Conservation (phyloP, 2,888 invertebrate species). For the Drosophila prostipennis region DNA sequence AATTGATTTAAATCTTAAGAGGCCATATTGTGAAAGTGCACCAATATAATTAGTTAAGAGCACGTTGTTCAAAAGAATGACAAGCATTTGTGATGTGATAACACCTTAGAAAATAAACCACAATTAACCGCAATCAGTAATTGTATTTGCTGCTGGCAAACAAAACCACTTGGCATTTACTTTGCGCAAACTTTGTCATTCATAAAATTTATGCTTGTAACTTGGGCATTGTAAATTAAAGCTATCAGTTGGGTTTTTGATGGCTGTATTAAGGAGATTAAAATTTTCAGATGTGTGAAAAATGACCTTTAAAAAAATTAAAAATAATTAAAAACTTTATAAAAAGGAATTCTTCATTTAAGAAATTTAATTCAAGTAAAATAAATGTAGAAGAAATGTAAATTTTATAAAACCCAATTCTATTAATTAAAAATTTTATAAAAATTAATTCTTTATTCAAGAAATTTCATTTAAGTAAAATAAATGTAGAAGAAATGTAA, state of each 20-base stretch:
- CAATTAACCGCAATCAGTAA: slow-evolving; percentile 15
- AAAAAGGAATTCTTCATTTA: too few relatives aligned
- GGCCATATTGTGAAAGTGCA: not conserved
- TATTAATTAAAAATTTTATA: too few relatives aligned
- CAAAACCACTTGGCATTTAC: slow-evolving; percentile 1
- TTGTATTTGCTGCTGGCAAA: slow-evolving; percentile 14
- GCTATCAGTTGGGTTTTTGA: not conserved
- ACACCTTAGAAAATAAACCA: slow-evolving; percentile 1
- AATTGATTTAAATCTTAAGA: not conserved
- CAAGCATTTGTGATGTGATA: slow-evolving; percentile 4
- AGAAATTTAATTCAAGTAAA: too few relatives aligned
- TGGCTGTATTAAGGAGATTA: not conserved
- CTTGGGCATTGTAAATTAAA: slow-evolving; percentile 6
- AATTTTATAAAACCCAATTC: too few relatives aligned
- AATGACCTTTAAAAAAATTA: not conserved
- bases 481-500: too few relatives aligned
- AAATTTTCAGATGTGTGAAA: not conserved
- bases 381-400: too few relatives aligned
- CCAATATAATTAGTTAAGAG: not conserved
- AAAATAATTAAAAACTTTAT: too few relatives aligned
- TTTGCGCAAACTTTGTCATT: slow-evolving; percentile 14
- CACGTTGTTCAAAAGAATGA: not conserved
- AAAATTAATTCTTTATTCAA: too few relatives aligned
- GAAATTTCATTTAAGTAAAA: too few relatives aligned
- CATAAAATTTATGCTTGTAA: slow-evolving; percentile 22